A percentile compares a stretch with the other conserved stretches of the same genome.
phyloP scores from a whole-genome alignment of 1,140 invertebrate genomes.

The Rhopalosiphum padi region DNA sequence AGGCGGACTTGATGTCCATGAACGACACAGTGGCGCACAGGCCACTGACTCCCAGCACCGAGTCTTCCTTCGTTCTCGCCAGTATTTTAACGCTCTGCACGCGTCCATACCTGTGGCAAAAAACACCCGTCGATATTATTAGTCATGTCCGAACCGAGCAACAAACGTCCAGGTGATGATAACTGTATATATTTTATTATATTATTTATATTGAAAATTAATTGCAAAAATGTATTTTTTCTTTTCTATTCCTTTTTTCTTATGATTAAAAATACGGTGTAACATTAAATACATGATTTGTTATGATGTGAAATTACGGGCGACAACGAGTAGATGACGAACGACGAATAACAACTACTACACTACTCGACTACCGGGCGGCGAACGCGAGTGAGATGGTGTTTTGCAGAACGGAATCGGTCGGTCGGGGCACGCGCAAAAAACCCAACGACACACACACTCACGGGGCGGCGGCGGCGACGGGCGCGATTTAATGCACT shows the following conservation, averaged over 20 bases:
- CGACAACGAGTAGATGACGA: neutral
- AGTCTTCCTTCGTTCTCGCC: slow-evolving; percentile 68
- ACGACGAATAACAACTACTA: neutral
- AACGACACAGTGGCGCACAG: slow-evolving; percentile 87
- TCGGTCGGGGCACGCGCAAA: neutral
- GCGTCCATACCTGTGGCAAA: slow-evolving; percentile 84
- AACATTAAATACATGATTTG: slow-evolving; percentile 7
- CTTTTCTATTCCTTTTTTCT: neutral
- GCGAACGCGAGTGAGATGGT: neutral
- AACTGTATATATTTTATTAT: neutral
- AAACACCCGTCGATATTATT: slow-evolving; percentile 61
- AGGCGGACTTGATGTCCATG: slow-evolving; percentile 95
- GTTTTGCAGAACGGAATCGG: neutral
- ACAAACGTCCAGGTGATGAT: neutral
- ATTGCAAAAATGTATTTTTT: neutral
- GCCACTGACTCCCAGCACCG: slow-evolving; percentile 63
- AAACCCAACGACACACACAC: neutral
- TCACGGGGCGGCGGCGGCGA: neutral
- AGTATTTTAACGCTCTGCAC: slow-evolving; percentile 94
- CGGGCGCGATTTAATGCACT: neutral
- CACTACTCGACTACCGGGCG: slow-evolving; percentile 8
- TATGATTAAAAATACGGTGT: neutral
- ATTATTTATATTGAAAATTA: neutral
- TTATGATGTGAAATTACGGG: neutral
- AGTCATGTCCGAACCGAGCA: neutral